Evolutionary conservation across 2,888 invertebrate genomes (phyloP), one percentile per base, ranked within the genome.

Genomic region (Nephrotoma flavescens): DNA sequence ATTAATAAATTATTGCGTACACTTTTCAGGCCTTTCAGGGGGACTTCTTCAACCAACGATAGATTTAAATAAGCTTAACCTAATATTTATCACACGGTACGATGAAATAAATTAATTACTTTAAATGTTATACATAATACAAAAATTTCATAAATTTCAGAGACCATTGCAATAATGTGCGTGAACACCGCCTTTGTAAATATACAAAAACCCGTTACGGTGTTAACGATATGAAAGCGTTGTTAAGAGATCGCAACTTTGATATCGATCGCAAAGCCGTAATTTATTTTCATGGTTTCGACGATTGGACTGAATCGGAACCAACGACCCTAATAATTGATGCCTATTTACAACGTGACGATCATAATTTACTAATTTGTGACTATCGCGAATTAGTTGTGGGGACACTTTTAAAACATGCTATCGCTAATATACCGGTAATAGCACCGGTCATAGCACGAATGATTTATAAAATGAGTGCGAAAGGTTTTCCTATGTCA

Each of bases 261-360:
- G 91, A 93, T 87, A 91, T 90, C 88, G 90, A 90, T 47, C 92
- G 91, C 86, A 92, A 92, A n/a, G 94, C 94, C 0, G 92, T 94
- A 2, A 88, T 94, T 0, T 94, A 94, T 90, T 90, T 93, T 44
- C 94, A 94, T 89, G 94, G 94, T 0, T 94, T 94, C 89, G 92
- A 93, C 87, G 94, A 94, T 89, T 92, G 93, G 45, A 92, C 93
- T 0, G 91, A 92, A 87, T 92, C 93, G 86, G 93, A 94, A 89
- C 94, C 94, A 89, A 91, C 94, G 88, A 92, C 92, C 91, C 91
- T 91, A 1, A 90, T 92, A 42, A 90, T 90, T 2, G 90, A 91
- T 87, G 91, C 91, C 3, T 92, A 92, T 88, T 88, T 91, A 52
- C 88, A 90, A 85, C 89, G 91, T 1, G 88, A 87, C 1, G 90